A percentile compares a stretch with the other conserved stretches of the same genome.
Evolutionary conservation across 2,797 vertebrate species (phyloP).

Genomic region (Taenioides sp.): DNA sequence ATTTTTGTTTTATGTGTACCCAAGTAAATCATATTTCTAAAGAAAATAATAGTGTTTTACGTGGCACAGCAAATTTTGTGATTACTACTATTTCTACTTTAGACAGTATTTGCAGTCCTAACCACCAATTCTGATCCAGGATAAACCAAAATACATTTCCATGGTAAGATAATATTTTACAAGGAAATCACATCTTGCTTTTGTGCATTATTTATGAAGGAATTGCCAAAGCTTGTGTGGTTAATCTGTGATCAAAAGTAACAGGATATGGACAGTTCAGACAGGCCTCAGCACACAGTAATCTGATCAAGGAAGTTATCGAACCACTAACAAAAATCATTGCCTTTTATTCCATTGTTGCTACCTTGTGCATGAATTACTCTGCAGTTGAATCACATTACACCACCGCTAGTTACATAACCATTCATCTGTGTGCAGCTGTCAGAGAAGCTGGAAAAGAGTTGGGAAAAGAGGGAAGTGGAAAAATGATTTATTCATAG

Average conservation of each 20-base stretch:
- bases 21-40: not conserved
- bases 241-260: slow-evolving; percentile 14
- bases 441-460: slow-evolving; percentile 40
- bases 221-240: not conserved
- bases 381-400: slow-evolving; percentile 28
- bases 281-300: not conserved
- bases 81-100: not conserved
- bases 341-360: slow-evolving; percentile 8
- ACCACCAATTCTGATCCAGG: not conserved
- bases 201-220: not conserved
- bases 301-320: slow-evolving; percentile 32
- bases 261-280: slow-evolving; percentile 9
- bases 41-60: not conserved
- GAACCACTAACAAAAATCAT: slow-evolving; percentile 15
- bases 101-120: not conserved
- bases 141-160: not conserved
- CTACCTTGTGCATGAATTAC: slow-evolving; percentile 19
- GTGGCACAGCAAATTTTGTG: not conserved
- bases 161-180: not conserved
- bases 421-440: slow-evolving; percentile 38
- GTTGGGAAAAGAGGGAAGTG: slow-evolving; percentile 23
- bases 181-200: not conserved
- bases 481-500: slow-evolving; percentile 69
- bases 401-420: slow-evolving; percentile 46
- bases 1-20: not conserved